Evolutionary conservation across 1,140 invertebrate species (phyloP).

Genomic region (Cepaea nemoralis): DNA sequence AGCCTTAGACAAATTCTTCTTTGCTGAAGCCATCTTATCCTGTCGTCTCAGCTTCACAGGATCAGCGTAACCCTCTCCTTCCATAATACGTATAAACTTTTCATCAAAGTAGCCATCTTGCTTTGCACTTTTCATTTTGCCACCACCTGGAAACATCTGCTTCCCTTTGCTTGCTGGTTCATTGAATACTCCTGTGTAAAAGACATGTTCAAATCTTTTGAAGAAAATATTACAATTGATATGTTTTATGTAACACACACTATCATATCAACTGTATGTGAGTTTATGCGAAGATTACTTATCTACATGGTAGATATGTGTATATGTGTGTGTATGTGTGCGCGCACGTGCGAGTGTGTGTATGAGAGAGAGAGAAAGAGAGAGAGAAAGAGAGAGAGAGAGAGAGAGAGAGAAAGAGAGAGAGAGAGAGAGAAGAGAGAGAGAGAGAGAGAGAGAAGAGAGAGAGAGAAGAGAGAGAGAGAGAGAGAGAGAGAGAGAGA

Average conservation of each 20-base stretch:
- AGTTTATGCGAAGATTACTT: no score
- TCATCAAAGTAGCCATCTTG: slow-evolving; percentile 70
- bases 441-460: slow-evolving; percentile 1
- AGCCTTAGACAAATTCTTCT: slow-evolving; percentile 70
- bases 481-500: neutral
- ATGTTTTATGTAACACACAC: no score
- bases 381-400: no score
- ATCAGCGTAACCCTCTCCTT: slow-evolving; percentile 70
- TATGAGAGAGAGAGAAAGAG: no score
- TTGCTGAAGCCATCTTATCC: slow-evolving; percentile 62
- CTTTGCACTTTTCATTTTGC: slow-evolving; percentile 62
- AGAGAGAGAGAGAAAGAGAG: slow-evolving; percentile 25
- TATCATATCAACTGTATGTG: no score
- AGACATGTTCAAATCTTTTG: no score
- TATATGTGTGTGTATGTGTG: no score
- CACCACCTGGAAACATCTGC: slow-evolving; percentile 68
- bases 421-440: no score
- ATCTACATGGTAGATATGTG: no score
- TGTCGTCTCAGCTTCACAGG: slow-evolving; percentile 67
- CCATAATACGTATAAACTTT: slow-evolving; percentile 68
- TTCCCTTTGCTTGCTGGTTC: slow-evolving; percentile 68
- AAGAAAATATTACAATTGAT: no score
- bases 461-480: neutral
- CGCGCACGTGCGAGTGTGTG: no score
- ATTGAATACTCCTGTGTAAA: slow-evolving; percentile 66